Conservation (phyloP, 2,888 invertebrate species). For the Zeuzera pyrina region DNA sequence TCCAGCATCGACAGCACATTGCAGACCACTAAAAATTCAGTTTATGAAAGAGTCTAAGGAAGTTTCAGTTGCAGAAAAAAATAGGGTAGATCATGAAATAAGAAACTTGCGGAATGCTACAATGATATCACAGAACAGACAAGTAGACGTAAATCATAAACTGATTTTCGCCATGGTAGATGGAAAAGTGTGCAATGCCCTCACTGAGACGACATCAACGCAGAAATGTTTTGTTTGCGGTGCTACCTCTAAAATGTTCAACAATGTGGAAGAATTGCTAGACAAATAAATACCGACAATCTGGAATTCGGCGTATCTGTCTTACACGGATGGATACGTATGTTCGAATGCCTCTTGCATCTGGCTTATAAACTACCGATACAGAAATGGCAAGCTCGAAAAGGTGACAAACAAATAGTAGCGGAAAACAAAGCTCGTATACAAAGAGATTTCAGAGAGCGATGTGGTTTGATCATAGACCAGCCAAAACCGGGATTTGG, state of each 20-base stretch:
- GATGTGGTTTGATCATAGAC: constrained; percentile 6
- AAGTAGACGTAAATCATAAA: neutral
- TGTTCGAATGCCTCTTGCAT: constrained; percentile 21
- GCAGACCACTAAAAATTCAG: neutral
- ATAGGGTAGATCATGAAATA: neutral
- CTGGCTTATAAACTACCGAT: constrained; percentile 12
- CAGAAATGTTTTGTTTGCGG: neutral
- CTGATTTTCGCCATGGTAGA: neutral
- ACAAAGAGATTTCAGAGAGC: constrained; percentile 13
- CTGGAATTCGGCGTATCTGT: constrained; percentile 16
- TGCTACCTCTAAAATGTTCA: neutral
- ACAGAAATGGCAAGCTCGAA: constrained; percentile 17
- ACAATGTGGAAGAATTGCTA: neutral
- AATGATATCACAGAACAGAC: neutral
- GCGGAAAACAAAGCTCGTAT: constrained; percentile 8
- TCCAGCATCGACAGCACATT: neutral
- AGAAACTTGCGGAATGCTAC: neutral
- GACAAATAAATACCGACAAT: constrained; percentile 11
- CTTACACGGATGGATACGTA: constrained; percentile 20
- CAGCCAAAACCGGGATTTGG: constrained; percentile 1
- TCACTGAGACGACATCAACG: neutral
- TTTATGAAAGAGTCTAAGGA: neutral
- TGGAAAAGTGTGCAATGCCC: neutral
- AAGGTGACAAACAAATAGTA: constrained; percentile 11
- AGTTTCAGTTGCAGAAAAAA: neutral